Evolutionary conservation across 2,888 invertebrate species (phyloP).

Genomic region (Steinernema scapterisci): DNA sequence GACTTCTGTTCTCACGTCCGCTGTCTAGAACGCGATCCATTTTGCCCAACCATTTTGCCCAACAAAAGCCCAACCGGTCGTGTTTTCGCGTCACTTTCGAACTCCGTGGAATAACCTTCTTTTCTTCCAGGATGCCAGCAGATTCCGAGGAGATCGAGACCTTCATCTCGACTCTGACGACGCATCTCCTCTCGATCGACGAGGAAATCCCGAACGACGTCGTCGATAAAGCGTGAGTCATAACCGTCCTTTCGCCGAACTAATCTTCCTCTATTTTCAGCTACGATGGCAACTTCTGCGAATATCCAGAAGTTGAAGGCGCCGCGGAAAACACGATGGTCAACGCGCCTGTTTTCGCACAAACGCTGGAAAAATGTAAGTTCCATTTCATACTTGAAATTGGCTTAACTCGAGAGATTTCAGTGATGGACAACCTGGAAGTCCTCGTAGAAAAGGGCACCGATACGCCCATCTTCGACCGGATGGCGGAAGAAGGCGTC

Average conservation of each 20-base stretch:
- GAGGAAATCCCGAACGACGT: background rate
- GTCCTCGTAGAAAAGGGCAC: background rate
- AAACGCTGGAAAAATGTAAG: background rate
- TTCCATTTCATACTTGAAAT: background rate
- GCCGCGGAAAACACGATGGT: background rate
- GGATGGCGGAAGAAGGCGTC: background rate
- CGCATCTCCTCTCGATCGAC: background rate
- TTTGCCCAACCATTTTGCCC: too few relatives aligned
- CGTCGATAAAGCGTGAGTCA: constrained; percentile 2
- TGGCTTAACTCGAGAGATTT: background rate
- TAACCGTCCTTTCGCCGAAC: background rate
- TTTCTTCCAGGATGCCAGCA: background rate
- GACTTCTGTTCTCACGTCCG: too few relatives aligned
- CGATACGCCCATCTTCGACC: background rate
- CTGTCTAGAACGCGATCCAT: too few relatives aligned
- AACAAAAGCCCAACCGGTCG: too few relatives aligned
- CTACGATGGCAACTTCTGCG: constrained; percentile 10
- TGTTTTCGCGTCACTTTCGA: too few relatives aligned
- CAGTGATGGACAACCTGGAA: background rate
- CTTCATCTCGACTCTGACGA: background rate
- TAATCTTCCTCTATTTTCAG: background rate
- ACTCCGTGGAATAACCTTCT: too few relatives aligned
- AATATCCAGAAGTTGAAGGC: background rate
- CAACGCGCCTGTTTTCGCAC: background rate
- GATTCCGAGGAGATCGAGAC: background rate